Evolutionary conservation across 2,888 invertebrate genomes (phyloP).

Genomic region (Sarcophaga subvicina): DNA sequence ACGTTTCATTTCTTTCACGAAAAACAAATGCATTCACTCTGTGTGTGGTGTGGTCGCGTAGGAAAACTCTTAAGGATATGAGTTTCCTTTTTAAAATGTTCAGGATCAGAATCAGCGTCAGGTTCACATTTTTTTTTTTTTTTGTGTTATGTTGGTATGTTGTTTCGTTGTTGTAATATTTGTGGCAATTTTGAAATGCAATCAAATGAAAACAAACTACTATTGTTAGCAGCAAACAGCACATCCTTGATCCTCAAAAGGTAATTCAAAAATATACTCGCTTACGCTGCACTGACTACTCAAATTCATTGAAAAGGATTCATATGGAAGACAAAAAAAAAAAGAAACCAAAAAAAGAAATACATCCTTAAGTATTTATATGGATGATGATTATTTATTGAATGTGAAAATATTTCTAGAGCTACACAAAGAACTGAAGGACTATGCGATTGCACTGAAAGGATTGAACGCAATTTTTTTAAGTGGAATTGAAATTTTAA

Average conservation of each 20-base stretch:
- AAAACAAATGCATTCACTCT: constrained; percentile 25
- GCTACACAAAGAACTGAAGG: background rate
- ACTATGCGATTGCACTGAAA: too few species aligned
- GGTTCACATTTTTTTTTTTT: background rate
- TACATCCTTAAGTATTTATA: constrained; percentile 1
- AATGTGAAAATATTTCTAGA: background rate
- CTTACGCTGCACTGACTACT: background rate
- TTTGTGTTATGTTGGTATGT: constrained; percentile 9
- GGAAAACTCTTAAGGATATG: background rate
- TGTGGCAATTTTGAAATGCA: constrained; percentile 66
- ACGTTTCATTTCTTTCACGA: constrained; percentile 37
- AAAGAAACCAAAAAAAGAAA: background rate
- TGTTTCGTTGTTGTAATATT: background rate
- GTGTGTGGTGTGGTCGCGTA: background rate
- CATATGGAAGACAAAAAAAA: constrained; percentile 1
- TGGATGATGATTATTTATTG: constrained; percentile 1
- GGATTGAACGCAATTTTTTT: too few species aligned
- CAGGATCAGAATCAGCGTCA: background rate
- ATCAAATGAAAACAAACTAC: constrained; percentile 77
- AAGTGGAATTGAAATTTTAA: too few species aligned
- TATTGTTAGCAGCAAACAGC: constrained; percentile 63
- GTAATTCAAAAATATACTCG: constrained; percentile 62
- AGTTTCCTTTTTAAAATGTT: background rate
- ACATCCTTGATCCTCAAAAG: constrained; percentile 70
- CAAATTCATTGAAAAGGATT: constrained; percentile 2